A percentile compares a stretch with the other conserved stretches of the same genome.
phyloP scores from a whole-genome alignment of 2,113 vertebrate species.

The Microtus oregoni region DNA sequence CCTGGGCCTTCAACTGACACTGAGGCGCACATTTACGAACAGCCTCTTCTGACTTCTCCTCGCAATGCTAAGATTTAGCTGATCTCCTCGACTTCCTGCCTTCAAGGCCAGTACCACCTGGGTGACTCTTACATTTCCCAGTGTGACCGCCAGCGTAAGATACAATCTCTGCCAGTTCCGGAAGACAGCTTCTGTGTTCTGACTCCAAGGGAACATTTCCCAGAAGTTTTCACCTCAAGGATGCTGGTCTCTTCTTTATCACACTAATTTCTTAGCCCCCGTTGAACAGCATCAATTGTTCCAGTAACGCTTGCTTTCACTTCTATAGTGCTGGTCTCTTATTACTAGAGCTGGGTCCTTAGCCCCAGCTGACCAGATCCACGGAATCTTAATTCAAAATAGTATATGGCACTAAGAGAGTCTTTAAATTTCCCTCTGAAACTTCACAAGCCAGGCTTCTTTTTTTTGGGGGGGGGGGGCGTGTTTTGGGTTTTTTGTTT shows the following conservation, averaged over 20 bases:
- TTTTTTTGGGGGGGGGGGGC: no score
- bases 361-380: neutral
- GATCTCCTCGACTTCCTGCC: neutral
- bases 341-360: no score
- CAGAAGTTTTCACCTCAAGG: neutral
- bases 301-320: neutral
- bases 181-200: neutral
- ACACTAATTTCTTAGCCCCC: neutral
- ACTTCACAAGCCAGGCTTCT: no score
- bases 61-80: neutral
- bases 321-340: neutral
- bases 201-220: neutral
- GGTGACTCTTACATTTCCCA: neutral
- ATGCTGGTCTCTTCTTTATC: neutral
- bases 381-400: no score
- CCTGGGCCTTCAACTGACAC: no score
- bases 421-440: no score
- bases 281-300: no score
- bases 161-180: neutral
- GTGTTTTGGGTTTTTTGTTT: no score
- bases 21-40: neutral
- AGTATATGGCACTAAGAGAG: no score
- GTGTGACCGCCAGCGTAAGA: neutral
- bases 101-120: neutral
- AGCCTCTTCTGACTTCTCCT: neutral